These are phyloP conservation scores for Loris lydekkerianus DNA, from an alignment of 2,797 vertebrate species.

Conservation along the genomic window DNA sequence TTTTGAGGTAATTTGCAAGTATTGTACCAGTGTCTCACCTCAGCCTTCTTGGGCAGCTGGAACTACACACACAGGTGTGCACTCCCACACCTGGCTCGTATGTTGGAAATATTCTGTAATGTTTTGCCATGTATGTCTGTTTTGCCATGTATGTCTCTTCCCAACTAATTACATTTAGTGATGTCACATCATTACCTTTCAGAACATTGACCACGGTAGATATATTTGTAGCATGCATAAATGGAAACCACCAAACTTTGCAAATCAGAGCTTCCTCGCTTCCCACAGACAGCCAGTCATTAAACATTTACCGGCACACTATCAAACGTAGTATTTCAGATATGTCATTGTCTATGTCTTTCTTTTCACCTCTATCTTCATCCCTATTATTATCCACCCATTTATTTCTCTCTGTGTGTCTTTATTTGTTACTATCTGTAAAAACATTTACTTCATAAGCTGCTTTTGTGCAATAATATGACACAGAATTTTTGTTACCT, in stretches of 20 bases:
- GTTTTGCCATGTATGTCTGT: rapidly evolving
- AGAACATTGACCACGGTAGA: background rate
- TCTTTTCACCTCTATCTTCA: background rate
- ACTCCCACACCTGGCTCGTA: too few species aligned
- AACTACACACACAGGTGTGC: background rate
- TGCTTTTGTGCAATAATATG: background rate
- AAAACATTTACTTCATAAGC: background rate
- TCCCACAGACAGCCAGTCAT: too few species aligned
- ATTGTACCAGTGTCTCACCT: background rate
- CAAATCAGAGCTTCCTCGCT: background rate
- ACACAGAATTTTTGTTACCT: background rate
- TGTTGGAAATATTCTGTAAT: background rate
- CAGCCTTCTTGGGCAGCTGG: background rate
- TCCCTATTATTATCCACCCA: background rate
- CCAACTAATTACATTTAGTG: background rate
- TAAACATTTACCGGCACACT: background rate
- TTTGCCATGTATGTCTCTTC: background rate
- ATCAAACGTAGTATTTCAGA: background rate
- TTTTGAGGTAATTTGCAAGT: background rate
- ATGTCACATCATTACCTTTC: background rate
- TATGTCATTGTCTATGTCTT: background rate
- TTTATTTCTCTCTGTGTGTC: background rate
- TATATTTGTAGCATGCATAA: too few species aligned
- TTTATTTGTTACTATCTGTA: background rate
- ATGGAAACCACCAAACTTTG: background rate